Conservation (phyloP, 53 echinoderm and acorn worm genomes). For the Patiria pectinifera region DNA sequence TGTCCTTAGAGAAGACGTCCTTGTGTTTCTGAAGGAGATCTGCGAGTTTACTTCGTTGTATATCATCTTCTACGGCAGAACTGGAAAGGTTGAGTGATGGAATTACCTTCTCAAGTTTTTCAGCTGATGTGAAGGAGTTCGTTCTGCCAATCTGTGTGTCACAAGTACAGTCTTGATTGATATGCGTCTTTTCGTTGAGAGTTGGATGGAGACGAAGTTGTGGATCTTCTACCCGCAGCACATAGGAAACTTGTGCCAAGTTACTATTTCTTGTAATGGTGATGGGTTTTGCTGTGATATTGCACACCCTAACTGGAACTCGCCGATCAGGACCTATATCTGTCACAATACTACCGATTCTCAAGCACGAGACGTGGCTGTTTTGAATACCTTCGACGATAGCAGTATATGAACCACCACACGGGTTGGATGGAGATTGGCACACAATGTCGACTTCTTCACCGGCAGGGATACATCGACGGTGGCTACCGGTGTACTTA, state of each 20-base stretch:
- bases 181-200: too few relatives aligned
- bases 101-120: background rate
- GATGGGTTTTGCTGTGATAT: slow-evolving; percentile 21
- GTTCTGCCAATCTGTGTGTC: background rate
- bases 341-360: background rate
- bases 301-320: slow-evolving; percentile 26
- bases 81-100: background rate
- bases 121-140: background rate
- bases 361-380: background rate
- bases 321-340: background rate
- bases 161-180: too few relatives aligned
- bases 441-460: background rate
- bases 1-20: slow-evolving; percentile 13
- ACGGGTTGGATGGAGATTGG: background rate
- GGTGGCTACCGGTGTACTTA: background rate
- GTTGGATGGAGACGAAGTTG: background rate
- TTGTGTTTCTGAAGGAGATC: background rate
- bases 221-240: background rate
- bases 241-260: slow-evolving; percentile 3
- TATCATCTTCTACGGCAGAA: background rate
- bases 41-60: background rate
- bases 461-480: background rate
- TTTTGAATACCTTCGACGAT: too few relatives aligned
- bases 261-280: background rate
- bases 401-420: background rate